phyloP scores from a whole-genome alignment of 2,888 invertebrate species.

The Hemicrepidius hirtus region DNA sequence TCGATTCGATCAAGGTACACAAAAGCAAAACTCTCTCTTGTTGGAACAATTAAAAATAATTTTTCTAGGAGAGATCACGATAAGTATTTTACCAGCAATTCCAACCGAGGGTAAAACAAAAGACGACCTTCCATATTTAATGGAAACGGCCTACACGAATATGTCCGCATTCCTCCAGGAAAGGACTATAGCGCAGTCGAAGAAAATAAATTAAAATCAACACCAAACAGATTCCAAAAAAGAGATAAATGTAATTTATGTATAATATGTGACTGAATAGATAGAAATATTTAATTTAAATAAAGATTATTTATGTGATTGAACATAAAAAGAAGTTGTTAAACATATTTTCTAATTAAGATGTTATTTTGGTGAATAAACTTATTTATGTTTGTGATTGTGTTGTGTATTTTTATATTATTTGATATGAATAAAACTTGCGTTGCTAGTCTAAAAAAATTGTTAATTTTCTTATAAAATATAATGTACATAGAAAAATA shows the following conservation, averaged over 20 bases:
- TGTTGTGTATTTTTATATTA: conserved; percentile 36
- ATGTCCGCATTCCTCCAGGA: conserved; percentile 81
- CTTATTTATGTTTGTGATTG: conserved; percentile 44
- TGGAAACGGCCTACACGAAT: conserved; percentile 78
- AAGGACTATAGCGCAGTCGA: conserved; percentile 19
- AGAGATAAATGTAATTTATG: conserved; percentile 30
- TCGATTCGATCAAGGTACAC: conserved; percentile 79
- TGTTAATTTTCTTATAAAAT: neutral
- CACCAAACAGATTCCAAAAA: no score
- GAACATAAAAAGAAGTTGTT: conserved; percentile 33
- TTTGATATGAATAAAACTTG: conserved; percentile 33
- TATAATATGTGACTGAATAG: conserved; percentile 38
- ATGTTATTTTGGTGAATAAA: conserved; percentile 43
- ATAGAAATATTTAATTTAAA: conserved; percentile 37
- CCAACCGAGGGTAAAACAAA: conserved; percentile 78
- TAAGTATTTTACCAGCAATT: conserved; percentile 84
- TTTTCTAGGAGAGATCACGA: conserved; percentile 78
- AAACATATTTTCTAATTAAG: conserved; percentile 35
- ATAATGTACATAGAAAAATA: neutral
- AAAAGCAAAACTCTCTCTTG: conserved; percentile 15
- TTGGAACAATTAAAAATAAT: conserved; percentile 41
- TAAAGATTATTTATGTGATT: conserved; percentile 42
- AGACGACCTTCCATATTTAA: conserved; percentile 78
- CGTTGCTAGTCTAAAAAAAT: conserved; percentile 17
- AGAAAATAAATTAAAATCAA: conserved; percentile 28